phyloP scores from a whole-genome alignment of 2,888 invertebrate species.

The Dynastes grantii region DNA sequence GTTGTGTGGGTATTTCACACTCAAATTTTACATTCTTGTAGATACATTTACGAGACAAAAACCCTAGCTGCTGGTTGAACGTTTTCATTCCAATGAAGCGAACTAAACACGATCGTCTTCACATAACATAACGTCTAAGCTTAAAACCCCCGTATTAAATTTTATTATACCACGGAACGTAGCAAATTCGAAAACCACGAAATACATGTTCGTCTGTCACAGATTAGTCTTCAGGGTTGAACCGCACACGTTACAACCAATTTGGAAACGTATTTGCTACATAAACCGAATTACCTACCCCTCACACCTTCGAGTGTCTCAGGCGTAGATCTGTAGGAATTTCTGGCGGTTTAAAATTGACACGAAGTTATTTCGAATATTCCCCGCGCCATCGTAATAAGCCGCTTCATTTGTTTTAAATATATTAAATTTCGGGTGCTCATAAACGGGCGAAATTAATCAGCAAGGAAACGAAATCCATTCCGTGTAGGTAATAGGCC shows the following conservation, averaged over 20 bases:
- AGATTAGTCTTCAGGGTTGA: constrained; percentile 34
- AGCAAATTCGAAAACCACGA: constrained; percentile 27
- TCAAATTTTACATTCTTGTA: no score
- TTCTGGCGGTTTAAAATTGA: constrained; percentile 29
- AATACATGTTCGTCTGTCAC: constrained; percentile 34
- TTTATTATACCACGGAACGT: constrained; percentile 36
- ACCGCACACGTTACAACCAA: constrained; percentile 22
- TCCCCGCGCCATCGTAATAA: constrained; percentile 14
- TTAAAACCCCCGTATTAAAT: constrained; percentile 19
- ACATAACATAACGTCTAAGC: neutral
- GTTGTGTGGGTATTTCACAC: no score
- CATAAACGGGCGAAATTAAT: constrained; percentile 41
- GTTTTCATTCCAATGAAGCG: no score
- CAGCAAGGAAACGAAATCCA: neutral
- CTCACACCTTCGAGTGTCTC: constrained; percentile 24
- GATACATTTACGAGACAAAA: no score
- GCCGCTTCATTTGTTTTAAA: constrained; percentile 39
- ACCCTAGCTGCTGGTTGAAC: no score
- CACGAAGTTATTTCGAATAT: constrained; percentile 35
- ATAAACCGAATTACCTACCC: constrained; percentile 40
- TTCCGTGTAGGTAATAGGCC: neutral
- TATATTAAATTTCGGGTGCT: constrained; percentile 22
- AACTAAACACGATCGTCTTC: constrained; percentile 9
- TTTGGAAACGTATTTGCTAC: constrained; percentile 37
- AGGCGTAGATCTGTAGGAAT: constrained; percentile 13